A percentile compares a stretch with the other conserved stretches of the same genome.
Conservation (phyloP, 2,113 vertebrate species). For the Leucopsar rothschildi region DNA sequence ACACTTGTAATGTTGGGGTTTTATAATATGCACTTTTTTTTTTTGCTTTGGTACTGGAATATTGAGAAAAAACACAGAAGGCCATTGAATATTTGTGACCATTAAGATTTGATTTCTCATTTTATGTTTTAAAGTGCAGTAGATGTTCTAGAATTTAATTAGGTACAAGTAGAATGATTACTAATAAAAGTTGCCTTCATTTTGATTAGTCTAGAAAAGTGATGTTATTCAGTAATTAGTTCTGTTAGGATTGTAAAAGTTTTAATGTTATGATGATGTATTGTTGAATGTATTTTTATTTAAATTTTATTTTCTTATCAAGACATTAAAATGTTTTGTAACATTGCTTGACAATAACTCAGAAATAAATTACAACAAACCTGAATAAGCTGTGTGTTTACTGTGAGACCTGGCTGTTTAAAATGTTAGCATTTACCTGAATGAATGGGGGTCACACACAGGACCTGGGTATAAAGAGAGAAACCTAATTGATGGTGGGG, state of each 20-base stretch:
- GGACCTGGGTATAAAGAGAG: background rate
- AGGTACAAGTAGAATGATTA: constrained; percentile 42
- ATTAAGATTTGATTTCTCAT: constrained; percentile 30
- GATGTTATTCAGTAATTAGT: constrained; percentile 56
- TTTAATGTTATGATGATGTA: constrained; percentile 64
- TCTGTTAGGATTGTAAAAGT: constrained; percentile 72
- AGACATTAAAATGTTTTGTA: constrained; percentile 76
- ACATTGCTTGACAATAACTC: constrained; percentile 71
- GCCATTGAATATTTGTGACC: background rate
- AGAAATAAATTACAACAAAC: constrained; percentile 69
- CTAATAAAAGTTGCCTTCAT: constrained; percentile 57
- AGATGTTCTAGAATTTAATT: constrained; percentile 61
- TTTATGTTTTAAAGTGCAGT: constrained; percentile 56
- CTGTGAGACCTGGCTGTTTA: background rate
- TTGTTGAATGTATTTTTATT: constrained; percentile 81
- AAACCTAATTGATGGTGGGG: background rate
- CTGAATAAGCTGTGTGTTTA: background rate
- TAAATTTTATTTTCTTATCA: constrained; percentile 83
- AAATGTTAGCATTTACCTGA: background rate
- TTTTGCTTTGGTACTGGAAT: constrained; percentile 62
- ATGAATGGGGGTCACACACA: background rate
- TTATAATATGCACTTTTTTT: constrained; percentile 61
- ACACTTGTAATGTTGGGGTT: background rate
- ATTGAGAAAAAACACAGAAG: background rate
- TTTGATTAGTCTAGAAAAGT: constrained; percentile 65